phyloP scores from a whole-genome alignment of 2,113 vertebrate species.

The Pterocles orientalis region DNA sequence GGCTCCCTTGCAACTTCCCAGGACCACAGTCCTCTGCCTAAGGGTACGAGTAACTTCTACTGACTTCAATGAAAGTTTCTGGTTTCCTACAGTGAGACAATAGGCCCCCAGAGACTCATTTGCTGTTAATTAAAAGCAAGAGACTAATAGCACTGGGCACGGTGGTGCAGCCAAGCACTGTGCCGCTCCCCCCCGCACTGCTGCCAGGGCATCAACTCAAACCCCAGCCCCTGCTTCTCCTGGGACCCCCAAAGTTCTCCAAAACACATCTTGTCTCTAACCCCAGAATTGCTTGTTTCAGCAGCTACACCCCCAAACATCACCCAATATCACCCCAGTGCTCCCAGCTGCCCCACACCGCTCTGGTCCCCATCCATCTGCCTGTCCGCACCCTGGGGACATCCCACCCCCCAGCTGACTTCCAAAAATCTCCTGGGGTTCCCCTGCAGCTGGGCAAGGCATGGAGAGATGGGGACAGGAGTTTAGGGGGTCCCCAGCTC shows the following conservation, averaged over 20 bases:
- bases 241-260: background rate
- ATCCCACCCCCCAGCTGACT: background rate
- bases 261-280: background rate
- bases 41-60: constrained; percentile 18
- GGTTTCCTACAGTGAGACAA: background rate
- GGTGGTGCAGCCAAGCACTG: background rate
- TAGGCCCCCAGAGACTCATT: background rate
- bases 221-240: background rate
- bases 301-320: background rate
- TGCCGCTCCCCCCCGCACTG: accelerated
- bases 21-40: background rate
- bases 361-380: too few species aligned
- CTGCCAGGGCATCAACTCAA: accelerated
- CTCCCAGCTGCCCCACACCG: accelerated
- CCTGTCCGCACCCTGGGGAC: accelerated
- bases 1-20: background rate
- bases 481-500: background rate
- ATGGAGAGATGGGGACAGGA: accelerated
- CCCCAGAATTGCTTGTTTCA: background rate
- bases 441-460: background rate
- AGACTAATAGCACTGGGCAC: background rate
- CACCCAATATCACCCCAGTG: background rate
- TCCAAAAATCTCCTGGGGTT: background rate
- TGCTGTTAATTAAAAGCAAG: constrained; percentile 39
- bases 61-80: background rate